Percentiles rank a stretch among this genome's conserved stretches.
Conservation (phyloP, 2,797 vertebrate species). For the Gymnothorax reevesii region DNA sequence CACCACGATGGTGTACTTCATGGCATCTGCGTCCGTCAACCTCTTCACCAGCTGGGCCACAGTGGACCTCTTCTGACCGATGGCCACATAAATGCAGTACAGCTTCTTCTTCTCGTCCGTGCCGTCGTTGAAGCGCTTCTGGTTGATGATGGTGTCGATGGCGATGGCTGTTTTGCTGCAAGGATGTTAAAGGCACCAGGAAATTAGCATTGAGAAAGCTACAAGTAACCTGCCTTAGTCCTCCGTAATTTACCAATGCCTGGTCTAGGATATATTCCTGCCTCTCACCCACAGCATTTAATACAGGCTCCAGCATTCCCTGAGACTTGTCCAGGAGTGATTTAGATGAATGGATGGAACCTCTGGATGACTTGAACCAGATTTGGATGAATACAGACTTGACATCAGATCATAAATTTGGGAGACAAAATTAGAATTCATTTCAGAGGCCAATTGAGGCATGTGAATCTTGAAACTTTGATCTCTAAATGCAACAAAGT, state of each 20-base stretch:
- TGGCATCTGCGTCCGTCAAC: conserved; percentile 92
- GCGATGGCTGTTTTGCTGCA: conserved; percentile 97
- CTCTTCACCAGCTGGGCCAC: conserved; percentile 98
- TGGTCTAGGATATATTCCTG: too few relatives aligned
- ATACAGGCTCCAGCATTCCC: too few relatives aligned
- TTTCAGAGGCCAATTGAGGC: not conserved
- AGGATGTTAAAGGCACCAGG: not conserved
- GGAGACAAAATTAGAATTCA: not conserved
- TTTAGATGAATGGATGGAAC: not conserved
- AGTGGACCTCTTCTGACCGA: conserved; percentile 97
- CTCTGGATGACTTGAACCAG: not conserved
- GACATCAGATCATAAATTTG: not conserved
- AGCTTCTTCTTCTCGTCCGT: conserved; percentile 98
- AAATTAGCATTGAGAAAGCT: not conserved
- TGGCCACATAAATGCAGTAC: conserved; percentile 97
- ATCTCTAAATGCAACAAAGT: not conserved
- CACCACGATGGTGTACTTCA: conserved; percentile 98
- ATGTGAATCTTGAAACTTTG: not conserved
- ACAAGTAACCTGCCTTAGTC: too few relatives aligned
- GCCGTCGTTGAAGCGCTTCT: conserved; percentile 94
- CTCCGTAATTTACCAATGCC: too few relatives aligned
- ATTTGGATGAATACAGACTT: not conserved
- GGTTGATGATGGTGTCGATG: conserved; percentile 98
- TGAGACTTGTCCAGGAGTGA: too few relatives aligned
- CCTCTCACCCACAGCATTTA: too few relatives aligned